Base-by-base conservation (phyloP, 1,140 invertebrate genomes). In the Atta texana region DNA sequence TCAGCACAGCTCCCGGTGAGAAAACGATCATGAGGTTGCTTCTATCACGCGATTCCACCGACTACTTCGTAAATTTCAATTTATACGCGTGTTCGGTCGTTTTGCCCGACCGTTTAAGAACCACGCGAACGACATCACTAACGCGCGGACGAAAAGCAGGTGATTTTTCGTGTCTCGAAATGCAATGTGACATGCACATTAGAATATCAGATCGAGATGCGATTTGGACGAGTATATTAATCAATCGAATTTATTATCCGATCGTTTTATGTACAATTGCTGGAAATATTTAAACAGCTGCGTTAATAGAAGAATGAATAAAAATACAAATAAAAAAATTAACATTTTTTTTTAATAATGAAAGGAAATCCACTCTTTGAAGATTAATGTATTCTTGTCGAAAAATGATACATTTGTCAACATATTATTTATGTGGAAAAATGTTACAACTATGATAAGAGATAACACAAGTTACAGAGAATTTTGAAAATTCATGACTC, bases 61-160 rank as follows among this genome's bases (percentile, higher is more conserved):
- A 81, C 86, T 86, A 88, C 90, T 91, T 91, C 90, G 90, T 91
- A 91, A 91, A 91, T 91, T 91, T 91, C 90, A 89, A 91, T 91
- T 91, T 91, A 91, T 91, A 91, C 90, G 87, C 86, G 82, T 91
- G 90, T 89, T 78, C 86, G 85, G 66, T 78, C 82, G 66, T 80
- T 76, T 86, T 76, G 82, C 84, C 88, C 82, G 80, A 63, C 72
- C 90, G 77, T 89, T 91, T 91, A 89, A 91, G 87, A 89, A 76
- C 89, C 87, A 91, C 85, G 85, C 89, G 89, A 91, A 85, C 89
- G 89, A 39, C 69, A 86, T 86, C 86, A 87, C 89, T 88, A 90
- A 78, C 81, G 75, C 81, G 64, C 75, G 39, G 53, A 85, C 81
- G 59, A 34, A 80, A 85, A 89, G 21, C 89, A 81, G 64, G 49